Evolutionary conservation across 2,888 invertebrate genomes (phyloP).

Genomic region (Chymomyza fuscimana): DNA sequence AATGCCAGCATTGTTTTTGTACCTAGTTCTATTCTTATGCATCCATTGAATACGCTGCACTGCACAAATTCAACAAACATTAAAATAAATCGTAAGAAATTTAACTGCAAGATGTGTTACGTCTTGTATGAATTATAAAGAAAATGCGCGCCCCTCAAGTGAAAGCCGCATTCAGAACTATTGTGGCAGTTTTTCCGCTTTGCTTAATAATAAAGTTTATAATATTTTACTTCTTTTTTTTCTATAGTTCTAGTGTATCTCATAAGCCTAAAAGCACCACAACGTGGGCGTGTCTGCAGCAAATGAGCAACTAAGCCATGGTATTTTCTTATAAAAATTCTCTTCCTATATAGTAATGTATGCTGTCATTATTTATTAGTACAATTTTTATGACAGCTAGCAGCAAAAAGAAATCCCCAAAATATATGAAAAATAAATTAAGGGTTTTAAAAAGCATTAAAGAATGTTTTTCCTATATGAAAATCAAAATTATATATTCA

Average conservation of each 20-base stretch:
- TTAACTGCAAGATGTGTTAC: background rate
- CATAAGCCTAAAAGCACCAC: background rate
- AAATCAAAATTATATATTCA: conserved; percentile 17
- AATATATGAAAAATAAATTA: conserved; percentile 42
- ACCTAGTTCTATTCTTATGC: background rate
- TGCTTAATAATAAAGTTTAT: background rate
- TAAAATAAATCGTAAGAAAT: background rate
- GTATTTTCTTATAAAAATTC: background rate
- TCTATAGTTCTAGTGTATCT: too few species aligned
- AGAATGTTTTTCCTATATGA: conserved; percentile 29
- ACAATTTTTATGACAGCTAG: conserved; percentile 70
- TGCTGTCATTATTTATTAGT: conserved; percentile 60
- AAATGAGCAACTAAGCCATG: too few species aligned
- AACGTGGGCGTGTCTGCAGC: background rate
- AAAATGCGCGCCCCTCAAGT: background rate
- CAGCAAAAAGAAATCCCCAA: background rate
- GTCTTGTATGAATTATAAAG: too few species aligned
- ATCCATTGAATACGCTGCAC: background rate
- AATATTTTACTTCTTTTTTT: too few species aligned
- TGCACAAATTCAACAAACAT: background rate
- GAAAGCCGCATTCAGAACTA: background rate
- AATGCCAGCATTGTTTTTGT: background rate
- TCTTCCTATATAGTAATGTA: background rate
- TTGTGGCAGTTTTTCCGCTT: background rate
- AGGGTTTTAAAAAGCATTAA: conserved; percentile 49